These are phyloP conservation scores for Tenebrosternarchus preto DNA, from an alignment of 2,113 vertebrate species.

Conservation along the genomic window DNA sequence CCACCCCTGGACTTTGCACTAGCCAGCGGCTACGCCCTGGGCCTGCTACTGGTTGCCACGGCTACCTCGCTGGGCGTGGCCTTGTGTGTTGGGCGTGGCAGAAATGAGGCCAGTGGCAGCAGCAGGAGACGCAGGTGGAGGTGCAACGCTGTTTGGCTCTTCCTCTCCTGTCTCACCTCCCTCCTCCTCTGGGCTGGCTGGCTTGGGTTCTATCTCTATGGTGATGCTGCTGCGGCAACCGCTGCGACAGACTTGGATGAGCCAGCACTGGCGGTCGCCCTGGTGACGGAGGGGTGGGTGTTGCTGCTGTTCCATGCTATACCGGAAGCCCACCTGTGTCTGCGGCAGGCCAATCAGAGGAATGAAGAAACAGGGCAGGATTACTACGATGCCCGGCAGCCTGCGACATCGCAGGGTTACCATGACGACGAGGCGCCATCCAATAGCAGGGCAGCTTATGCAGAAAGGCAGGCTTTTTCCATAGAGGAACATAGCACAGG, in stretches of 20 bases:
- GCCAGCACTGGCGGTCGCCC: constrained; percentile 87
- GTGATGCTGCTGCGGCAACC: constrained; percentile 65
- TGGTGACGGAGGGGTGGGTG: constrained; percentile 92
- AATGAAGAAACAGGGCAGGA: constrained; percentile 79
- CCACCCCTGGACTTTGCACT: constrained; percentile 91
- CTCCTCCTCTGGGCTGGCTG: constrained; percentile 91
- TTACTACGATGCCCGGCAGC: constrained; percentile 89
- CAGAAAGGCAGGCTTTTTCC: constrained; percentile 92
- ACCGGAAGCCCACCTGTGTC: constrained; percentile 88
- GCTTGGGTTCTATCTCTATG: constrained; percentile 94
- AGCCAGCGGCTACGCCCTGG: constrained; percentile 87
- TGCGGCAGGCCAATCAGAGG: constrained; percentile 71
- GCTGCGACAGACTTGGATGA: constrained; percentile 81
- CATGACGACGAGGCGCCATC: constrained; percentile 83
- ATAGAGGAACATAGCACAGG: constrained; percentile 94
- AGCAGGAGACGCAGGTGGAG: constrained; percentile 81
- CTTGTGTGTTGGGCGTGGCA: constrained; percentile 85
- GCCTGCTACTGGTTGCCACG: constrained; percentile 81
- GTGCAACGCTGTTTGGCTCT: constrained; percentile 87
- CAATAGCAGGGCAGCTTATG: constrained; percentile 83
- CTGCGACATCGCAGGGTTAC: constrained; percentile 81
- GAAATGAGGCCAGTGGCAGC: constrained; percentile 49
- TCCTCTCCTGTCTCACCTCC: constrained; percentile 85
- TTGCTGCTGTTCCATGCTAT: constrained; percentile 91
- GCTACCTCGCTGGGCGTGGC: constrained; percentile 82